Base-by-base conservation (phyloP, 1,140 invertebrate species). In the Melanaphis sacchari region DNA sequence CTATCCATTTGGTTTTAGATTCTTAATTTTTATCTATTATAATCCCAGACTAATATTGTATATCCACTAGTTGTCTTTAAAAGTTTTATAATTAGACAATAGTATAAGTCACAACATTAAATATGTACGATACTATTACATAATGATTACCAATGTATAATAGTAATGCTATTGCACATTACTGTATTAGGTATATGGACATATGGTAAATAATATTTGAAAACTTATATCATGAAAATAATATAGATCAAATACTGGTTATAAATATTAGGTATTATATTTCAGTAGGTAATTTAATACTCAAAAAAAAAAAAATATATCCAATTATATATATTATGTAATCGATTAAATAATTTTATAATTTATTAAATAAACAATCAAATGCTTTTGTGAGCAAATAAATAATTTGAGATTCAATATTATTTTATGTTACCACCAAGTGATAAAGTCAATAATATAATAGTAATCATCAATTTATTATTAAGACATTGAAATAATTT, bases 241-340 rank as follows among this genome's bases (percentile, higher is more conserved):
- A 76, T 76, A 76, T 66, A n/a, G 59, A 66, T 76, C 59, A n/a
- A 76, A n/a, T 76, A 76, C 59, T 76, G 18, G n/a, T n/a, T n/a
- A 36, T 46, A 87, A 87, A n/a, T 87, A 87, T 88, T 36, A 88
- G n/a, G 43, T n/a, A n/a, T n/a, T n/a, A n/a, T n/a, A n/a, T 88
- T 88, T 88, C 85, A 46, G 85, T 36, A 88, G 36, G 85, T 36
- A 88, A 88, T 49, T 22, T n/a, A 22, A 88, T 88, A 88, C 85
- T 46, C 6, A 46, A n/a, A 36, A n/a, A 22, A 46, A 88, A 49
- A n/a, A 49, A 36, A 46, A 87, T 49, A 88, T 88, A 22, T 46
- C 6, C 2, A 18, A n/a, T 76, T 1, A 87, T n/a, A 66, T n/a
- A 46, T n/a, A n/a, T n/a, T n/a, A n/a, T n/a, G n/a, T n/a, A 52